phyloP scores from a whole-genome alignment of 2,113 vertebrate genomes.

The Falcunculus frontatus region DNA sequence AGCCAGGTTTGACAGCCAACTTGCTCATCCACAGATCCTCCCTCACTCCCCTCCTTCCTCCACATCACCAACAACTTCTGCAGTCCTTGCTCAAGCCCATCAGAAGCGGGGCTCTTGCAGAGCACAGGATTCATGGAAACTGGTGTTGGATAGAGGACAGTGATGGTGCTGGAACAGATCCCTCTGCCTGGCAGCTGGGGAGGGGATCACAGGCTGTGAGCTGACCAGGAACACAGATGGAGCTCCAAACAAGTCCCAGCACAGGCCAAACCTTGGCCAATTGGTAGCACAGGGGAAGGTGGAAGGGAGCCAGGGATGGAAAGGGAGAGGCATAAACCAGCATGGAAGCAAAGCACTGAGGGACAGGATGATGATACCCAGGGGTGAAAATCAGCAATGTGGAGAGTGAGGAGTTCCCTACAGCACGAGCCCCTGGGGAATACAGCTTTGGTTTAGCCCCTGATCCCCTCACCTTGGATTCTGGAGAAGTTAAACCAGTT shows the following conservation, averaged over 20 bases:
- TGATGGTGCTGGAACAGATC: background rate
- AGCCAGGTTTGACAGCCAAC: background rate
- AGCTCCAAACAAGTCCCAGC: constrained; percentile 1
- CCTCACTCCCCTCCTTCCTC: background rate
- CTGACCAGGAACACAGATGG: background rate
- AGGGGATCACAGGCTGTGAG: background rate
- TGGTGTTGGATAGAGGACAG: background rate
- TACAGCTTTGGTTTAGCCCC: background rate
- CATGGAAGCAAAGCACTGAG: background rate
- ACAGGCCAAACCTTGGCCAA: background rate
- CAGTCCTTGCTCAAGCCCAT: background rate
- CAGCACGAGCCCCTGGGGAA: rapidly evolving
- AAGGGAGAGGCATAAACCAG: background rate
- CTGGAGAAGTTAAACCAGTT: background rate
- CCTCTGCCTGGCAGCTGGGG: background rate
- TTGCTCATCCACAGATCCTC: background rate
- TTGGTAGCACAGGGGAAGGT: background rate
- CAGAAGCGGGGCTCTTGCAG: background rate
- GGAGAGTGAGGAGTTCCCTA: background rate
- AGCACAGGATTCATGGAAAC: rapidly evolving
- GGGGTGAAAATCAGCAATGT: rapidly evolving
- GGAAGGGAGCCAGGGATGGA: background rate
- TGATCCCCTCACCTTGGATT: background rate
- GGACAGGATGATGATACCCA: background rate
- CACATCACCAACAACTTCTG: background rate